Conservation (phyloP, 2,888 invertebrate species). For the Thelaira solivaga region DNA sequence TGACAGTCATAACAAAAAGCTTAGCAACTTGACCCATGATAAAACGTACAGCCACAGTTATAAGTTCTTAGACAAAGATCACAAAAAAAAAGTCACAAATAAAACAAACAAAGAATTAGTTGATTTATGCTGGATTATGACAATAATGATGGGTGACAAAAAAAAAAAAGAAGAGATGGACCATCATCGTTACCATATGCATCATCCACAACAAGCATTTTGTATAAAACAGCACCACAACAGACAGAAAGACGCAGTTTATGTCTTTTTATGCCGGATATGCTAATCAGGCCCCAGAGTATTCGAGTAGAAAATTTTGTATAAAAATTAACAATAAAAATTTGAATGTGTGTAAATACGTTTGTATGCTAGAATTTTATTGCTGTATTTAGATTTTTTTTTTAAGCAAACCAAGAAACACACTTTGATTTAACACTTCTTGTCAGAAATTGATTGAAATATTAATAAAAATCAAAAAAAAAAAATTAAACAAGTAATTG, state of each 20-base stretch:
- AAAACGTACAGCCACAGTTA: background rate
- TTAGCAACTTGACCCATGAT: too few species aligned
- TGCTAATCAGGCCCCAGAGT: slow-evolving; percentile 62
- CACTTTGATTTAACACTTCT: slow-evolving; percentile 76
- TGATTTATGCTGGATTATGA: slow-evolving; percentile 58
- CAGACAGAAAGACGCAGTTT: slow-evolving; percentile 57
- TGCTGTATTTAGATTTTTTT: slow-evolving; percentile 28
- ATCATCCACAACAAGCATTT: background rate
- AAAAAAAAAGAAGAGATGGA: slow-evolving; percentile 32
- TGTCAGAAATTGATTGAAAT: slow-evolving; percentile 75
- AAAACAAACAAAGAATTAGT: slow-evolving; percentile 46
- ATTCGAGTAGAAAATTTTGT: background rate
- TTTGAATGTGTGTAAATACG: too few species aligned
- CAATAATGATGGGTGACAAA: slow-evolving; percentile 57
- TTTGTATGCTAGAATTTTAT: too few species aligned
- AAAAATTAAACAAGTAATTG: background rate
- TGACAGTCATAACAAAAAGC: too few species aligned
- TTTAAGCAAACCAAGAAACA: slow-evolving; percentile 26
- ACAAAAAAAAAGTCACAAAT: background rate
- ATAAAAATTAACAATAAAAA: slow-evolving; percentile 50
- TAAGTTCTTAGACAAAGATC: slow-evolving; percentile 54
- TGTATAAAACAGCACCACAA: slow-evolving; percentile 28
- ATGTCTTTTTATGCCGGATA: slow-evolving; percentile 61
- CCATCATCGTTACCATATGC: slow-evolving; percentile 47
- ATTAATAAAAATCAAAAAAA: slow-evolving; percentile 37